These are phyloP conservation scores for Drosophila borborema DNA, from an alignment of 2,888 invertebrate genomes.

Conservation along the genomic window DNA sequence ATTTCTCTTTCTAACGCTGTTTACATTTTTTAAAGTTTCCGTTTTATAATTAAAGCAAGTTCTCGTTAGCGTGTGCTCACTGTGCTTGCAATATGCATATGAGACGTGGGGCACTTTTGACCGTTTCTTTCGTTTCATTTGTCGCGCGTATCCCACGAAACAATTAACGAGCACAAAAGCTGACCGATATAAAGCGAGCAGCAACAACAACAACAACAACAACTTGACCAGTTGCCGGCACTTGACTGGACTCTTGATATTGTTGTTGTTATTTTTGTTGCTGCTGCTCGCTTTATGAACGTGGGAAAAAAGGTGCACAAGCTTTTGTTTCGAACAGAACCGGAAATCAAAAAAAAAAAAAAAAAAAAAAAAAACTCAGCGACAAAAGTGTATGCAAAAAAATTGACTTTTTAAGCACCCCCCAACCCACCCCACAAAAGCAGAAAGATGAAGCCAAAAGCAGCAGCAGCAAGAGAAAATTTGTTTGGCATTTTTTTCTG, in stretches of 20 bases:
- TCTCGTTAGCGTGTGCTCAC: slow-evolving; percentile 22
- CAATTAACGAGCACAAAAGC: slow-evolving; percentile 63
- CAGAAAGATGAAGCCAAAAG: slow-evolving; percentile 24
- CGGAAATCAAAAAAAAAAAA: slow-evolving; percentile 63
- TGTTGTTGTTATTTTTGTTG: slow-evolving; percentile 26
- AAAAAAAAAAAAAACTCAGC: slow-evolving; percentile 54
- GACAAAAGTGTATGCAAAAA: slow-evolving; percentile 67
- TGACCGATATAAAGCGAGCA: slow-evolving; percentile 58
- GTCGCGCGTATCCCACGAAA: slow-evolving; percentile 69
- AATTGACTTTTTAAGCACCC: slow-evolving; percentile 27
- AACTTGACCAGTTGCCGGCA: slow-evolving; percentile 63
- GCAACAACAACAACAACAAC: slow-evolving; percentile 23
- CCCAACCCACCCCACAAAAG: slow-evolving; percentile 2
- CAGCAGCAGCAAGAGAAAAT: slow-evolving; percentile 58
- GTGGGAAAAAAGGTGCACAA: slow-evolving; percentile 74
- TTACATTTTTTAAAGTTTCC: not conserved
- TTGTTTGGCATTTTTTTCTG: slow-evolving; percentile 52
- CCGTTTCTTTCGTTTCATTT: slow-evolving; percentile 29
- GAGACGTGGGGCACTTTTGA: slow-evolving; percentile 18
- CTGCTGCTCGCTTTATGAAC: slow-evolving; percentile 59
- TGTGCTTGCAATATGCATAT: slow-evolving; percentile 40
- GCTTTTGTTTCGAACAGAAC: slow-evolving; percentile 66
- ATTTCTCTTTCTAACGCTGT: not conserved
- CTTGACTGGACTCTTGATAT: slow-evolving; percentile 49
- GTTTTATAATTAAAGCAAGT: not conserved